These are phyloP conservation scores for Falco peregrinus DNA, from an alignment of 2,797 vertebrate species.

Conservation along the genomic window DNA sequence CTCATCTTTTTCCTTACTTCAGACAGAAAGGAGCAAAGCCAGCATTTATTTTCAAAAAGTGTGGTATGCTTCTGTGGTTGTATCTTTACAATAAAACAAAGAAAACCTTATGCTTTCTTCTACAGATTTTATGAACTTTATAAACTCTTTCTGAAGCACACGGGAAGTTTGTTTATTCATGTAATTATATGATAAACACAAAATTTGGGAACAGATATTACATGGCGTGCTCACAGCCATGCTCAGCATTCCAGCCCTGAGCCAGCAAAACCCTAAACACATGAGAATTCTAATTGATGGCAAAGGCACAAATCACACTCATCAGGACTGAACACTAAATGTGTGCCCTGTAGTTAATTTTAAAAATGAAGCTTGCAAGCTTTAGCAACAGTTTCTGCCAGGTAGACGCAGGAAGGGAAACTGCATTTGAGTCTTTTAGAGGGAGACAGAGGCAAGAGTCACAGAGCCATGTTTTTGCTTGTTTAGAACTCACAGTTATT, in stretches of 20 bases:
- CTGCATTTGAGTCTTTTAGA: rapidly evolving
- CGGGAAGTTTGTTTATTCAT: neutral
- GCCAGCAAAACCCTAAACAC: neutral
- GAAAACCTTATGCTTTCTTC: neutral
- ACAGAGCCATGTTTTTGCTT: neutral
- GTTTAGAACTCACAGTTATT: neutral
- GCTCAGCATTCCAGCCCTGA: neutral
- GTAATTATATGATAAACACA: neutral
- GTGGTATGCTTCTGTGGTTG: neutral
- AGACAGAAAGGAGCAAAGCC: neutral
- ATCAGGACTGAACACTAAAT: neutral
- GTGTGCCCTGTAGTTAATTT: neutral
- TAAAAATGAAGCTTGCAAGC: neutral
- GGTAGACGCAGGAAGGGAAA: neutral
- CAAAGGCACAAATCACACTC: neutral
- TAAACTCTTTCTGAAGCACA: neutral
- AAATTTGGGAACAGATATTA: neutral
- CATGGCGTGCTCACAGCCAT: rapidly evolving
- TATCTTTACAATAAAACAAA: neutral
- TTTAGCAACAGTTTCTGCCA: neutral
- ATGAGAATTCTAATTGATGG: neutral
- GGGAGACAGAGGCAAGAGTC: neutral
- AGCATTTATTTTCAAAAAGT: neutral
- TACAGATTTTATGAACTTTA: neutral
- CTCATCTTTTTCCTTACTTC: neutral